phyloP scores from a whole-genome alignment of 2,888 invertebrate species.

The Microplitis deprimator region DNA sequence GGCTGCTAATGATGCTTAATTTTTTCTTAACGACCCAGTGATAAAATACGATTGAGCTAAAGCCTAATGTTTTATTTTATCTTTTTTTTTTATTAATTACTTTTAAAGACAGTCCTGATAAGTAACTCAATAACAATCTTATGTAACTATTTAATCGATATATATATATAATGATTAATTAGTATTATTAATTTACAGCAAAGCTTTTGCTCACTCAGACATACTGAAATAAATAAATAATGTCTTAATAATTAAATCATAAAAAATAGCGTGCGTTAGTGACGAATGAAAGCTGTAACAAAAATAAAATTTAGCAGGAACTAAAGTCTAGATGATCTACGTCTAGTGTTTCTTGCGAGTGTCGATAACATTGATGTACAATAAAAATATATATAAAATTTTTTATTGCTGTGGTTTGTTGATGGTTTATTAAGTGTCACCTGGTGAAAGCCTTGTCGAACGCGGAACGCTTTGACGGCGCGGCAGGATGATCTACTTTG shows the following conservation, averaged over 20 bases:
- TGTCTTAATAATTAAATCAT: neutral
- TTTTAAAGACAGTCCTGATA: neutral
- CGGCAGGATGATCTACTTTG: constrained; percentile 60
- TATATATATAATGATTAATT: neutral
- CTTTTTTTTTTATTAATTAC: neutral
- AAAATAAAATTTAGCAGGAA: constrained; percentile 11
- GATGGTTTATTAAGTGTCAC: constrained; percentile 59
- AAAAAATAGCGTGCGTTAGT: neutral
- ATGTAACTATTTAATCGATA: too few relatives aligned
- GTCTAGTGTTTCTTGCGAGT: neutral
- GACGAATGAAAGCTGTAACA: neutral
- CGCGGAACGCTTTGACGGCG: constrained; percentile 64
- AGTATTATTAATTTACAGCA: neutral
- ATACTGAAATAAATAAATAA: neutral
- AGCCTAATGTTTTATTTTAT: neutral
- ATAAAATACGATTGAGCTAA: neutral
- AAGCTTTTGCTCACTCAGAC: neutral
- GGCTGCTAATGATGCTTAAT: neutral
- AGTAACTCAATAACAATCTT: neutral
- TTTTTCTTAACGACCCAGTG: neutral
- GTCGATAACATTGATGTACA: neutral
- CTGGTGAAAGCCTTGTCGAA: constrained; percentile 70
- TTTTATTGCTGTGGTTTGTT: constrained; percentile 42
- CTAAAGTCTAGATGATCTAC: constrained; percentile 2
- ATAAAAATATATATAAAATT: neutral